Percentiles rank a stretch among this genome's conserved stretches.
Evolutionary conservation across 1,140 invertebrate species (phyloP).

Genomic region (Sipha flava): DNA sequence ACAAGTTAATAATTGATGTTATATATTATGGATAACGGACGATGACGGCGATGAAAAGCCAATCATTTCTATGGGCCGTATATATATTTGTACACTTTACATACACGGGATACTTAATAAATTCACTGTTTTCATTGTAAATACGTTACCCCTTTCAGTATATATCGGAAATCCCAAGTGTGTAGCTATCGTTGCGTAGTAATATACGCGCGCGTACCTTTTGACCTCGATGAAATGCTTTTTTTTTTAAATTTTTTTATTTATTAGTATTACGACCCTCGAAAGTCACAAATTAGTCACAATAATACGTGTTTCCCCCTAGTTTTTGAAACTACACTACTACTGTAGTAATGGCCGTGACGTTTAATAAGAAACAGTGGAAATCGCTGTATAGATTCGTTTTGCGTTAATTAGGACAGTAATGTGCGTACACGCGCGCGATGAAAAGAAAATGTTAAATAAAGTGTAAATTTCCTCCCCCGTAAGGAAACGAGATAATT

Average conservation of each 20-base stretch:
- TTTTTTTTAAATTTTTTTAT: neutral
- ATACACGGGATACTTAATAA: neutral
- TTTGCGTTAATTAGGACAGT: neutral
- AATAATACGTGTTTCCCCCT: neutral
- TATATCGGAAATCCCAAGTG: too few species aligned
- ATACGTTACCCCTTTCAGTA: too few species aligned
- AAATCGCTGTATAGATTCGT: neutral
- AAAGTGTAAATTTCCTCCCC: neutral
- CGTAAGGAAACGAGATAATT: neutral
- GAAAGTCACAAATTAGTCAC: neutral
- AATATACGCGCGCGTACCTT: too few species aligned
- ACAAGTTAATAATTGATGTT: neutral
- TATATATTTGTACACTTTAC: neutral
- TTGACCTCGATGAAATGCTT: neutral
- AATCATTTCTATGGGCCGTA: neutral
- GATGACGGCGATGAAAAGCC: neutral
- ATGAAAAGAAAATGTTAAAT: slow-evolving; percentile 17
- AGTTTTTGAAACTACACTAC: neutral
- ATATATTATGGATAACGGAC: neutral
- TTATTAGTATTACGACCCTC: too few species aligned
- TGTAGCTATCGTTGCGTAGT: too few species aligned
- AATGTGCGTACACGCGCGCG: neutral
- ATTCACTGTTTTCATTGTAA: neutral
- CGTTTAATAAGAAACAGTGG: neutral
- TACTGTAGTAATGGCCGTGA: neutral